A percentile compares a stretch with the other conserved stretches of the same genome.
Conservation (phyloP, 2,888 invertebrate genomes). For the Nezara viridula region DNA sequence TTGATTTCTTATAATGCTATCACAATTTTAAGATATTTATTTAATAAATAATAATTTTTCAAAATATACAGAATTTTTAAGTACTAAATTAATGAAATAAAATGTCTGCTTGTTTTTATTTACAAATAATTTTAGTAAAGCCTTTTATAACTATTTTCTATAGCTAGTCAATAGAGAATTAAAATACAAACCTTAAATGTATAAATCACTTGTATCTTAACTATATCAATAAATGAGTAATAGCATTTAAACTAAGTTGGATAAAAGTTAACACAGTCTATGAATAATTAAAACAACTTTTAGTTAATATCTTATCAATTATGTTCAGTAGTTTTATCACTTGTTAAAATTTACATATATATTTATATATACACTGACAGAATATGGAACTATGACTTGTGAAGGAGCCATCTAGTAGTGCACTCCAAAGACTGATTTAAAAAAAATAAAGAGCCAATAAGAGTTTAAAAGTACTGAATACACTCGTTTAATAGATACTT, state of each 20-base stretch:
- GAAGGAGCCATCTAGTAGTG: too few species aligned
- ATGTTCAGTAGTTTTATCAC: too few species aligned
- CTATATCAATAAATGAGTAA: background rate
- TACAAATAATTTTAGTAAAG: background rate
- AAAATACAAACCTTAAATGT: background rate
- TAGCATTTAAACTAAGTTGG: background rate
- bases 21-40: background rate
- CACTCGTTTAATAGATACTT: background rate
- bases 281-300: too few species aligned
- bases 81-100: constrained; percentile 3
- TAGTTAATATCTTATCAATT: too few species aligned
- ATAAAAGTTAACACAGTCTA: background rate
- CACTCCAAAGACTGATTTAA: background rate
- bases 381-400: background rate
- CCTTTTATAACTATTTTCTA: background rate
- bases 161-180: background rate
- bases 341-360: too few species aligned
- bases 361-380: background rate
- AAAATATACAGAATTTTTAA: constrained; percentile 1
- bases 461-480: background rate
- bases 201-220: background rate
- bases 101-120: background rate
- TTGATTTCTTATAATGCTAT: background rate
- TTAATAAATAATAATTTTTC: background rate
- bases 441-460: background rate